Base-by-base conservation (phyloP, 2,113 vertebrate species). In the Coptodon rendalli region DNA sequence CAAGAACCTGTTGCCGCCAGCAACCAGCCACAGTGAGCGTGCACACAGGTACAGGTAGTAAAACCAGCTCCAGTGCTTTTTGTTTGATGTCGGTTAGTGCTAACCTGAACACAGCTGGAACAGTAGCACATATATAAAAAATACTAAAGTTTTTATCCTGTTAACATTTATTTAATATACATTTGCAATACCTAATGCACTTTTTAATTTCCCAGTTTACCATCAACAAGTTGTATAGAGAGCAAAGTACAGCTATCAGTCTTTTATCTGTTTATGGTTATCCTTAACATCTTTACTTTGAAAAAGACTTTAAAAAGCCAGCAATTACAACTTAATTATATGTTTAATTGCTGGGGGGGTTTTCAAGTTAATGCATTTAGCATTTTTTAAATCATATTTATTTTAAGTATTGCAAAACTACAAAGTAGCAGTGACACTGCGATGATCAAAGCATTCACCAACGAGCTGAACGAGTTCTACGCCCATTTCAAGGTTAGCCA, bases 1-100 rank as follows among this genome's bases (percentile, higher is more conserved):
- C 87, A 86, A 91, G 92, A 92, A 82, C n/a, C 48, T 61, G 68
- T 79, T 61, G 93, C 85, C 71, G 79, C 82, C 86, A 90, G 92
- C 85, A 50, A 50, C 5, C 57, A 57, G 81, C 38, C 81, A 24
- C 43, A 86, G 40, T 61, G 52, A 76, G 80, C 6, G 84, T 16
- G 57, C 10, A 13, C 87, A 38, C 17, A 61, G 54, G 45, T 27
- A 38, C 85, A 52, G 6, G 73, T 10, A 53, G 81, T 89, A 87
- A 92, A 93, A 85, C 63, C 83, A 12, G 38, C 34, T 38, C 3
- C 59, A 31, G 19, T 54, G 17, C 3, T 12, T 81, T 92, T 90
- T 82, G 86, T 87, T 56, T 38, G 61, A 54, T 10, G 31, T 71
- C 50, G 16, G 24, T 81, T 36, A 34, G 19, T 54, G 17, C 40